phyloP scores from a whole-genome alignment of 2,888 invertebrate species.

The Dascillus cervinus region DNA sequence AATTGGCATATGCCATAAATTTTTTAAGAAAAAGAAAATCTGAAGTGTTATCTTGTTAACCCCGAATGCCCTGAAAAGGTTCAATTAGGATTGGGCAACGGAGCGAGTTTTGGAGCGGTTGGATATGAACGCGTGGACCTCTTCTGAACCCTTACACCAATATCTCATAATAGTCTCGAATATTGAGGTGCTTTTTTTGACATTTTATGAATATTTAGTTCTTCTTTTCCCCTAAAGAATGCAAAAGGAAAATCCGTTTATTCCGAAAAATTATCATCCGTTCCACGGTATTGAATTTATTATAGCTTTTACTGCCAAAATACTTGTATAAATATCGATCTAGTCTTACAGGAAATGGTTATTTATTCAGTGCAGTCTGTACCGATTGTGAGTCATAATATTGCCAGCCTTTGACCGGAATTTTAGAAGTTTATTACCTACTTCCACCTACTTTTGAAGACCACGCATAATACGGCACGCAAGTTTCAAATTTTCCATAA shows the following conservation, averaged over 20 bases:
- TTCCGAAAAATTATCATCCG: too few relatives aligned
- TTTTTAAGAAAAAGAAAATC: slow-evolving; percentile 22
- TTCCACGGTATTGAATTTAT: slow-evolving; percentile 7
- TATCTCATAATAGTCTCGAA: slow-evolving; percentile 29
- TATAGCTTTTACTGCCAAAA: slow-evolving; percentile 6
- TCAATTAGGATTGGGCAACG: slow-evolving; percentile 34
- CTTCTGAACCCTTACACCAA: slow-evolving; percentile 25
- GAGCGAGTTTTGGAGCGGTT: slow-evolving; percentile 26
- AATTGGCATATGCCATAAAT: slow-evolving; percentile 9
- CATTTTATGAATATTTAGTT: slow-evolving; percentile 29
- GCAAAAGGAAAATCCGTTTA: too few relatives aligned
- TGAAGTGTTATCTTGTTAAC: slow-evolving; percentile 34
- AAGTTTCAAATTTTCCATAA: slow-evolving; percentile 24
- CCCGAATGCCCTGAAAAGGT: slow-evolving; percentile 31
- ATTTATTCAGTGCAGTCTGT: slow-evolving; percentile 18
- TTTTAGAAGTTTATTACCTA: slow-evolving; percentile 18
- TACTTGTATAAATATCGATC: slow-evolving; percentile 8
- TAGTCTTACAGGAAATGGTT: slow-evolving; percentile 13
- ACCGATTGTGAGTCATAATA: slow-evolving; percentile 15
- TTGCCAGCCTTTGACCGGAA: slow-evolving; percentile 18
- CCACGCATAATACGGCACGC: slow-evolving; percentile 18
- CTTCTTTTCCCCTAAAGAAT: slow-evolving; percentile 10
- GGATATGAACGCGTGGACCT: slow-evolving; percentile 29
- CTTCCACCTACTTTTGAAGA: slow-evolving; percentile 15
- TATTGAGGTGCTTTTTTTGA: slow-evolving; percentile 23